Percentiles rank a stretch among this genome's conserved stretches.
Conservation (phyloP, 2,113 vertebrate genomes). For the Phaetusa simplex region DNA sequence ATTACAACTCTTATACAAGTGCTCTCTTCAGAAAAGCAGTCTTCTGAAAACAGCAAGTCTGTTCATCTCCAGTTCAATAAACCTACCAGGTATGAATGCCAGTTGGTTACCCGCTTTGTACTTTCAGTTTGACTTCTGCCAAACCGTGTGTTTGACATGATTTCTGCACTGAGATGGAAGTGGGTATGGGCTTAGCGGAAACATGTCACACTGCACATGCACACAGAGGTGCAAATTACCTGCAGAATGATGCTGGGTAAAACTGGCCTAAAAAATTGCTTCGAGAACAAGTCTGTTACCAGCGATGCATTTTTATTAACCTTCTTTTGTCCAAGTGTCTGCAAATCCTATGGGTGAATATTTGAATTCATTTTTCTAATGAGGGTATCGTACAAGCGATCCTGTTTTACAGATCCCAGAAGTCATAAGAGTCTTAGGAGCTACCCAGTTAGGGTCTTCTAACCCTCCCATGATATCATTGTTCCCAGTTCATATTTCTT, state of each 20-base stretch:
- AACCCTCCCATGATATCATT: background rate
- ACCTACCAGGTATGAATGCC: background rate
- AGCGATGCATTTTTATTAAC: background rate
- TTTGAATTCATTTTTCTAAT: background rate
- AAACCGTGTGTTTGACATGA: background rate
- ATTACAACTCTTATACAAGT: background rate
- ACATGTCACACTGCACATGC: background rate
- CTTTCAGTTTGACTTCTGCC: background rate
- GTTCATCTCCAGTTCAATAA: background rate
- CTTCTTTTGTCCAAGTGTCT: background rate
- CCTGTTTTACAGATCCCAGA: background rate
- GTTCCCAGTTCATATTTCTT: background rate
- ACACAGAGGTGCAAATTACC: background rate
- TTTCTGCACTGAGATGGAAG: background rate
- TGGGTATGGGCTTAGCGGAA: background rate
- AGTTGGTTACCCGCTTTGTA: background rate
- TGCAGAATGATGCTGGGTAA: background rate
- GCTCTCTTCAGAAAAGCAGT: background rate
- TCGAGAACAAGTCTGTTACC: background rate
- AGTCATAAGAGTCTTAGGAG: background rate
- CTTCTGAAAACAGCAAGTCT: background rate
- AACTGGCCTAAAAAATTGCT: background rate
- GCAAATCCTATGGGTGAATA: background rate
- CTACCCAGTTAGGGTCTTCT: background rate
- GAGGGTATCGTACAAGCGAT: background rate